Conservation (phyloP, 2,888 invertebrate species). For the Hetaerina titia region DNA sequence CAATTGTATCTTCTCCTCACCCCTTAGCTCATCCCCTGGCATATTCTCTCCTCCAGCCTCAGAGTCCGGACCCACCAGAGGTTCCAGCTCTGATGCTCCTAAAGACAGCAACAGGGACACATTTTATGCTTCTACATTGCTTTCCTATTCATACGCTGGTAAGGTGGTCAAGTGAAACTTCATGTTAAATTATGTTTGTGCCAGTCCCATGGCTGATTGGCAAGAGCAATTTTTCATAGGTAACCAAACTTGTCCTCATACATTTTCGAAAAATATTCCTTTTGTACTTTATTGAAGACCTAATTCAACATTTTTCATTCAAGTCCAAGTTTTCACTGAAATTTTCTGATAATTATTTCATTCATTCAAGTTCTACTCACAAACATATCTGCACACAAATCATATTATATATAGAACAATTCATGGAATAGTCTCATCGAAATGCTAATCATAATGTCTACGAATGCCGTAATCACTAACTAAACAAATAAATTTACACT, state of each 20-base stretch:
- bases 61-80: constrained; percentile 79
- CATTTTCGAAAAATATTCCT: background rate
- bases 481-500: too few relatives aligned
- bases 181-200: background rate
- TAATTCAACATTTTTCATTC: background rate
- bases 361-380: background rate
- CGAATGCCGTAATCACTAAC: too few relatives aligned
- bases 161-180: background rate
- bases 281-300: background rate
- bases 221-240: background rate
- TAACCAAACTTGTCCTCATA: background rate
- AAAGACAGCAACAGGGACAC: constrained; percentile 56
- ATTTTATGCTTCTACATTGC: constrained; percentile 44
- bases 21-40: constrained; percentile 78
- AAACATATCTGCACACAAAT: background rate
- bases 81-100: constrained; percentile 86
- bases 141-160: constrained; percentile 15
- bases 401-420: too few relatives aligned
- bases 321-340: background rate
- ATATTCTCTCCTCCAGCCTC: constrained; percentile 74
- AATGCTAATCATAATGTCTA: too few relatives aligned
- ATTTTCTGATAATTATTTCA: background rate
- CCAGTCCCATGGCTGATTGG: background rate
- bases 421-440: too few relatives aligned
- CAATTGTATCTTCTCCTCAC: constrained; percentile 73